Evolutionary conservation across 2,888 invertebrate species (phyloP), one percentile per base, ranked within the genome.

Genomic region (Cosmia trapezina): DNA sequence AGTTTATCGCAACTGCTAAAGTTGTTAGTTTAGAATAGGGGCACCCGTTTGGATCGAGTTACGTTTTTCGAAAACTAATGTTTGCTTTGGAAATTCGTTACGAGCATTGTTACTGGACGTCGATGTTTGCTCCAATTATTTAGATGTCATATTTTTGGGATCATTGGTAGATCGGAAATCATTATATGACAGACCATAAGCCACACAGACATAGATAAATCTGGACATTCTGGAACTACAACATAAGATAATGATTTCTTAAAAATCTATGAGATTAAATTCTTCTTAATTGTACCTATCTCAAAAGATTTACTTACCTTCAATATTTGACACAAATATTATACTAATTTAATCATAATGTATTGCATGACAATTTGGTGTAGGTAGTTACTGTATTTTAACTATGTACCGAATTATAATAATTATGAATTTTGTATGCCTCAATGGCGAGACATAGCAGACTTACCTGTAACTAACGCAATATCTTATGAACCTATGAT

Each of bases 81-180:
- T 96, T 96, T 96, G 92, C 94, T 94, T 94, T 95, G 94, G 91
- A 96, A 95, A 96, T 96, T 95, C 95, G 96, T 95, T 94, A 94
- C 93, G 95, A 91, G 87, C 89, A 92, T 92, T 94, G 93, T 94
- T 93, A 89, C 92, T 92, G 80, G 88, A 90, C 83, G 84, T 88
- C 78, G 87, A 82, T 90, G 88, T 91, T 89, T 88, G 91, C 88
- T 89, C 90, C 92, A 91, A 92, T 92, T 91, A 91, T 93, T 91
- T 87, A 90, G 92, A 89, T 92, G 91, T 93, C 91, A 91, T 89
- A 89, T 87, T 87, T 88, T 88, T 84, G 86, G 77, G 47, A 67
- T 73, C 60, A 57, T 61, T 60, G 53, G 62, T 67, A 8, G 33
- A 66, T 69, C 4, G 43, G 43, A 14, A 64, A 76, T 11, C 4